Evolutionary conservation across 2,888 invertebrate genomes (phyloP).

Genomic region (Stenodema calcarata): DNA sequence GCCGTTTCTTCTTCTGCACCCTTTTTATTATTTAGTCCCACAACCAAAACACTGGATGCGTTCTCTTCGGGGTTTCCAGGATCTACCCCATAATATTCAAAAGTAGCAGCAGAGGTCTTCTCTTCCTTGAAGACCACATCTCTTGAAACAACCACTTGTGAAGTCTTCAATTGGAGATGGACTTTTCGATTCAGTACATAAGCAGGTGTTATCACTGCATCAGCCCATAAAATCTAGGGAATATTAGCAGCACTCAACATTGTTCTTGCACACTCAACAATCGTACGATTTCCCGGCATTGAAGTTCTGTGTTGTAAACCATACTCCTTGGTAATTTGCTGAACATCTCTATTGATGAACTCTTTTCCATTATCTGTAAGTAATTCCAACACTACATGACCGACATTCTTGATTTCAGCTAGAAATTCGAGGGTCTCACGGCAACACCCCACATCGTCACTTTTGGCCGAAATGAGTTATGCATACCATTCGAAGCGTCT

Average conservation of each 20-base stretch:
- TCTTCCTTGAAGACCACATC: conserved; percentile 31
- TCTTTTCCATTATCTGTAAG: conserved; percentile 59
- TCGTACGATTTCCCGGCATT: too few species aligned
- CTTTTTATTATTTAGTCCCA: not conserved
- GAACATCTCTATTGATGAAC: too few species aligned
- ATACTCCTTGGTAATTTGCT: too few species aligned
- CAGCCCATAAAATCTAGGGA: conserved; percentile 12
- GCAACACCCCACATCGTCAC: too few species aligned
- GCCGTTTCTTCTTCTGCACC: not conserved
- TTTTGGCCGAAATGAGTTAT: too few species aligned
- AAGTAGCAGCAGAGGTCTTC: conserved; percentile 7
- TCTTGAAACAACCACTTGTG: not conserved
- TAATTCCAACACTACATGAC: conserved; percentile 58
- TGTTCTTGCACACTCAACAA: too few species aligned
- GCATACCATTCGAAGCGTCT: too few species aligned
- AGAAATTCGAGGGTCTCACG: too few species aligned
- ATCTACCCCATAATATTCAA: too few species aligned
- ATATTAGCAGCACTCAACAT: too few species aligned
- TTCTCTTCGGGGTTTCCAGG: not conserved
- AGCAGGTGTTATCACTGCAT: conserved; percentile 1
- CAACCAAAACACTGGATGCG: not conserved
- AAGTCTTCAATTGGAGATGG: not conserved
- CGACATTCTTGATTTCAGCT: too few species aligned
- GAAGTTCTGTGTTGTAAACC: too few species aligned
- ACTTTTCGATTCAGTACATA: not conserved